phyloP scores from a whole-genome alignment of 2,888 invertebrate genomes.

The Dynastes grantii region DNA sequence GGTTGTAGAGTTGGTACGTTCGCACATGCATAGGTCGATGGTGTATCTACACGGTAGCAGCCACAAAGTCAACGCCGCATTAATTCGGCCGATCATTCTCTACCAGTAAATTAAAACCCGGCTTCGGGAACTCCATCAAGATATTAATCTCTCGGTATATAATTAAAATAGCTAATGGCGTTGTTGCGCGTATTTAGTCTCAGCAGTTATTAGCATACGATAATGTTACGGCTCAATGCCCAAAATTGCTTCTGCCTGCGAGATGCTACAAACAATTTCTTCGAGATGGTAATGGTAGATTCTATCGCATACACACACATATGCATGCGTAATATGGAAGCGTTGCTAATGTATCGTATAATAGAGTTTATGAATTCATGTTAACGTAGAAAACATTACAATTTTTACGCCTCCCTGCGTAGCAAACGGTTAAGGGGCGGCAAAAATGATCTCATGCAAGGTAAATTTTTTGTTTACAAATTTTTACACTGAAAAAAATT shows the following conservation, averaged over 20 bases:
- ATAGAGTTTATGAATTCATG: background rate
- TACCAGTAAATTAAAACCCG: slow-evolving; percentile 60
- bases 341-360: background rate
- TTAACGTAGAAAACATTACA: too few relatives aligned
- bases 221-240: slow-evolving; percentile 61
- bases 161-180: slow-evolving; percentile 64
- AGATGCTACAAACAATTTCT: slow-evolving; percentile 33
- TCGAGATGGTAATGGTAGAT: slow-evolving; percentile 15
- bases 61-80: slow-evolving; percentile 60
- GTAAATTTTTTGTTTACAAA: too few relatives aligned
- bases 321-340: background rate
- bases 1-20: background rate
- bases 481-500: too few relatives aligned
- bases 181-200: slow-evolving; percentile 62
- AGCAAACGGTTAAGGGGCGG: too few relatives aligned
- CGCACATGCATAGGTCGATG: slow-evolving; percentile 21
- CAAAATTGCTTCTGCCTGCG: slow-evolving; percentile 54
- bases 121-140: slow-evolving; percentile 62
- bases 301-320: background rate
- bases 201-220: slow-evolving; percentile 62
- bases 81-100: slow-evolving; percentile 59
- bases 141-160: slow-evolving; percentile 63
- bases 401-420: too few relatives aligned
- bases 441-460: too few relatives aligned
- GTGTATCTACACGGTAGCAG: slow-evolving; percentile 57